A percentile compares a stretch with the other conserved stretches of the same genome.
Conservation (phyloP, 2,888 invertebrate species). For the Caenorhabditis japonica region DNA sequence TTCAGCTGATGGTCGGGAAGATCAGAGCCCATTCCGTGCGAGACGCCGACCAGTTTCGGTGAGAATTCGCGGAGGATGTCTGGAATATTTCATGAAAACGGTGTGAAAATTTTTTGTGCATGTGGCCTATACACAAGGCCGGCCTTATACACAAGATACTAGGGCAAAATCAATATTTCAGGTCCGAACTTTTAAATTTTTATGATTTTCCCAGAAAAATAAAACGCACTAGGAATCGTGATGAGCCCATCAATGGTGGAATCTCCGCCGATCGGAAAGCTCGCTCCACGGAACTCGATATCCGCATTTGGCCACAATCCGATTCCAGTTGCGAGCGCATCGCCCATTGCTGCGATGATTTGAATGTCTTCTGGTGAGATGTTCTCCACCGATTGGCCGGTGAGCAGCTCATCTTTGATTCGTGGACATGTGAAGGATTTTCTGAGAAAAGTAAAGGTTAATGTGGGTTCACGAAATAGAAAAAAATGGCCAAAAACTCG, state of each 20-base stretch:
- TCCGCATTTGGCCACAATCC: slow-evolving; percentile 73
- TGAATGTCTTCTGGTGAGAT: slow-evolving; percentile 74
- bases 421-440: slow-evolving; percentile 70
- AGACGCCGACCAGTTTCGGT: slow-evolving; percentile 59
- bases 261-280: slow-evolving; percentile 75
- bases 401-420: slow-evolving; percentile 68
- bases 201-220: background rate
- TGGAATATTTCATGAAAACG: slow-evolving; percentile 21
- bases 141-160: too few relatives aligned
- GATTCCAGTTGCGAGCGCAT: slow-evolving; percentile 73
- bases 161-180: background rate
- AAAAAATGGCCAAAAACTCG: too few relatives aligned
- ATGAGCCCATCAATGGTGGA: slow-evolving; percentile 77
- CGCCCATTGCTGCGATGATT: slow-evolving; percentile 75
- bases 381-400: slow-evolving; percentile 71
- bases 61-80: slow-evolving; percentile 75
- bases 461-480: too few relatives aligned
- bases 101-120: too few relatives aligned
- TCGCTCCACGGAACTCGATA: slow-evolving; percentile 75
- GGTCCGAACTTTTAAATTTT: background rate
- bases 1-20: slow-evolving; percentile 73
- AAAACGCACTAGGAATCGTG: slow-evolving; percentile 70
- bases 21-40: slow-evolving; percentile 74
- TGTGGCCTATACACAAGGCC: too few relatives aligned
- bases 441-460: too few relatives aligned